These are phyloP conservation scores for Philotrypesis tridentata DNA, from an alignment of 1,140 invertebrate species.

Conservation along the genomic window DNA sequence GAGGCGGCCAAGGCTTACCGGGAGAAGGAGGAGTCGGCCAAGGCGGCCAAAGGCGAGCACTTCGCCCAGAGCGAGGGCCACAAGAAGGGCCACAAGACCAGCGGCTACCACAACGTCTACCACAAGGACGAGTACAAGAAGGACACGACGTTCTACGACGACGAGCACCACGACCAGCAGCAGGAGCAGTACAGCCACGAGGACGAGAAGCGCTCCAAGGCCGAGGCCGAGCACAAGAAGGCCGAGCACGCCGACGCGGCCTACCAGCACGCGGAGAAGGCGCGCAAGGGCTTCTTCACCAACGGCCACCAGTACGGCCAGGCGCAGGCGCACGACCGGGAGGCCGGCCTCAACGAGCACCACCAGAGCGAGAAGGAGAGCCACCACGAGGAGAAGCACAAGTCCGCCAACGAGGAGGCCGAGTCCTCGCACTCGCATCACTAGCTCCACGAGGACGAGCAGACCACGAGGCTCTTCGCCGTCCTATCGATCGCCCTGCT, in stretches of 20 bases:
- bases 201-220: conserved; percentile 76
- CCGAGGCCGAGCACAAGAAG: conserved; percentile 78
- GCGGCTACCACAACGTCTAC: conserved; percentile 82
- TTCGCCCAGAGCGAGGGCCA: conserved; percentile 76
- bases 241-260: conserved; percentile 78
- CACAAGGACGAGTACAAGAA: conserved; percentile 74
- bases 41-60: conserved; percentile 72
- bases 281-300: conserved; percentile 77
- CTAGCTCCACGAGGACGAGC: too few relatives aligned
- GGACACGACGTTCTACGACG: conserved; percentile 78
- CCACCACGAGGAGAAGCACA: conserved; percentile 79
- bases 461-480: too few relatives aligned
- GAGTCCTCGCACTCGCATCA: background rate
- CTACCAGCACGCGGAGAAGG: conserved; percentile 77
- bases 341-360: conserved; percentile 79
- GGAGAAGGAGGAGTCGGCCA: conserved; percentile 71
- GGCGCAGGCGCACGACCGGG: conserved; percentile 80
- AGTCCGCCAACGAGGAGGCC: background rate
- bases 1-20: conserved; percentile 71
- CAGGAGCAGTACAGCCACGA: conserved; percentile 78
- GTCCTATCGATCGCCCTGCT: background rate
- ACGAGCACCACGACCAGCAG: conserved; percentile 76
- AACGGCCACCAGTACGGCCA: conserved; percentile 78
- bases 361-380: conserved; percentile 79
- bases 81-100: conserved; percentile 78